Percentiles rank a stretch among this genome's conserved stretches.
Conservation (phyloP, 2,797 vertebrate genomes). For the Tauraco hartlaubi region DNA sequence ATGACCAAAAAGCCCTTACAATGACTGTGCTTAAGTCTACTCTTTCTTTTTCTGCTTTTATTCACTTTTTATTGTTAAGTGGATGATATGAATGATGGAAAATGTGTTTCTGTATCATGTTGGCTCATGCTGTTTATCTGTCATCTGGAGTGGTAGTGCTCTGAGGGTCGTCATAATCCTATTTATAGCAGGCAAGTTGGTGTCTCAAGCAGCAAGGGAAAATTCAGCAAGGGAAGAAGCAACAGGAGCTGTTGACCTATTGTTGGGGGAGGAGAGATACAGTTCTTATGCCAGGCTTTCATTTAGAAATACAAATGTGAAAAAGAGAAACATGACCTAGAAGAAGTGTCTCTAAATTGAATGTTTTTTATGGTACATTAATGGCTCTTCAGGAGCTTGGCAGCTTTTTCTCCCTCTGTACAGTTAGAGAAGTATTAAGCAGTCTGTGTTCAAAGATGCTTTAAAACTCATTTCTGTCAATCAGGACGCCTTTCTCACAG, state of each 20-base stretch:
- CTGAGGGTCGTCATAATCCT: neutral
- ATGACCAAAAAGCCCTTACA: neutral
- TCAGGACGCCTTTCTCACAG: conserved; percentile 1
- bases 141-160: neutral
- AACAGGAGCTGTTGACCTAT: conserved; percentile 14
- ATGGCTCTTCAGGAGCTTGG: conserved; percentile 31
- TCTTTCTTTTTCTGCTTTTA: neutral
- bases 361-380: conserved; percentile 25
- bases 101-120: neutral
- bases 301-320: conserved; percentile 29
- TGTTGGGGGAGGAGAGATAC: neutral
- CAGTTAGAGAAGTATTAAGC: neutral
- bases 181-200: conserved; percentile 13
- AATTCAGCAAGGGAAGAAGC: conserved; percentile 8
- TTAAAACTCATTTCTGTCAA: conserved; percentile 20
- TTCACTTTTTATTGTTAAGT: neutral
- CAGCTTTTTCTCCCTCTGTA: neutral
- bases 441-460: conserved; percentile 29
- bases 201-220: neutral
- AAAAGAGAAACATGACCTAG: conserved; percentile 3
- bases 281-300: neutral
- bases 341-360: conserved; percentile 8
- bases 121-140: neutral
- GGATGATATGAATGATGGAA: neutral
- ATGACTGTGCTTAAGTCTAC: neutral